A percentile compares a stretch with the other conserved stretches of the same genome.
Conservation (phyloP, 2,113 vertebrate species). For the Menidia beryllina region DNA sequence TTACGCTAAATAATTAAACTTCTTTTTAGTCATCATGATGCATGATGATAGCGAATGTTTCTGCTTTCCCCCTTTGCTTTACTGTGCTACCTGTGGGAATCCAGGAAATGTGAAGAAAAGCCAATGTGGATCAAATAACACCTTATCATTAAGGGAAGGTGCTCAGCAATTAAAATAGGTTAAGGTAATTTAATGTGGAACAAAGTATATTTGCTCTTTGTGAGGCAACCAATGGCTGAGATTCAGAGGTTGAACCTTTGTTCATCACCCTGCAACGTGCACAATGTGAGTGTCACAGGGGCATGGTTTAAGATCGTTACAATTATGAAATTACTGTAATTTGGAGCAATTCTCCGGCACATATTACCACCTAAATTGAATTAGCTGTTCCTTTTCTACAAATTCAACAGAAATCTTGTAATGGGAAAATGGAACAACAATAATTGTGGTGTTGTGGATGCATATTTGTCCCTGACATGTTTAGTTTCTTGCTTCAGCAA, state of each 20-base stretch:
- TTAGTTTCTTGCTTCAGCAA: slow-evolving; percentile 17
- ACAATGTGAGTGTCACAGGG: slow-evolving; percentile 18
- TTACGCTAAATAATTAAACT: too few species aligned
- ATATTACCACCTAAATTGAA: slow-evolving; percentile 39
- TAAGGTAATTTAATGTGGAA: not conserved
- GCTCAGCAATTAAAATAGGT: not conserved
- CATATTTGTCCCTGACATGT: not conserved
- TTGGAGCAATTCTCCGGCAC: slow-evolving; percentile 35
- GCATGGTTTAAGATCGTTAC: slow-evolving; percentile 25
- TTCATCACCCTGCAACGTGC: slow-evolving; percentile 4
- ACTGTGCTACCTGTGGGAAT: not conserved
- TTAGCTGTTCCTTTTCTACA: slow-evolving; percentile 28
- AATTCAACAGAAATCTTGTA: slow-evolving; percentile 36
- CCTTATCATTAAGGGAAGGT: not conserved
- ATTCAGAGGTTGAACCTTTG: slow-evolving; percentile 4
- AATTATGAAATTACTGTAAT: slow-evolving; percentile 44
- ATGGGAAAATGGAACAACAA: slow-evolving; percentile 23
- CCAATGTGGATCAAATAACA: not conserved
- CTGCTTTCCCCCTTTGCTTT: not conserved
- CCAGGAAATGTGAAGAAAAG: not conserved
- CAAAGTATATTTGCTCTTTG: slow-evolving; percentile 1
- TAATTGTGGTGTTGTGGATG: slow-evolving; percentile 11
- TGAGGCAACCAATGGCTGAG: slow-evolving; percentile 7
- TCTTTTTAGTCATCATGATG: too few species aligned
- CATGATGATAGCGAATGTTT: too few species aligned